phyloP scores from a whole-genome alignment of 2,113 vertebrate species.

The Eublepharis macularius region DNA sequence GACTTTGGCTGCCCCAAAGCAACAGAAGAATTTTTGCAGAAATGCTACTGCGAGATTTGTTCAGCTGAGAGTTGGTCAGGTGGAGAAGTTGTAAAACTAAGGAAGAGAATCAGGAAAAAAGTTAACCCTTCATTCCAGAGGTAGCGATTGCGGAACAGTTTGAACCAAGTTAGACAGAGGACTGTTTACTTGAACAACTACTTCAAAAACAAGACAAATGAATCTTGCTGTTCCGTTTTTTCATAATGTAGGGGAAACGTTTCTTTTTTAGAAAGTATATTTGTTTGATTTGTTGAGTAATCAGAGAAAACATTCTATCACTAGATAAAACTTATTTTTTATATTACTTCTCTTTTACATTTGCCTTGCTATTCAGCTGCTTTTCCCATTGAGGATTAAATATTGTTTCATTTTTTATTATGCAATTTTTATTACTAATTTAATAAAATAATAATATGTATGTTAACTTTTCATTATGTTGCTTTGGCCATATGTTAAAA shows the following conservation, averaged over 20 bases:
- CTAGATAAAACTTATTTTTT: constrained; percentile 53
- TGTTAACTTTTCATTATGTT: constrained; percentile 69
- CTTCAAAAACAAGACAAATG: background rate
- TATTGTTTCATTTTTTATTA: constrained; percentile 77
- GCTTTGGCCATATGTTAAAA: constrained; percentile 72
- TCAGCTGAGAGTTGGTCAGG: no score
- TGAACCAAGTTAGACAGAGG: background rate
- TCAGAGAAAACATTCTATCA: constrained; percentile 70
- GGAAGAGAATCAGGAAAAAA: no score
- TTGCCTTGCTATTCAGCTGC: constrained; percentile 69
- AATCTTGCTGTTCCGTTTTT: constrained; percentile 21
- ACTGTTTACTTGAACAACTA: background rate
- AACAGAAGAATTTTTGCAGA: no score
- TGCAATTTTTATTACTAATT: constrained; percentile 73
- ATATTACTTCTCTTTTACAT: constrained; percentile 73
- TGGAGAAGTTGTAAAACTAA: no score
- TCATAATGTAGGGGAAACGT: constrained; percentile 42
- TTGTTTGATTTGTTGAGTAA: constrained; percentile 66
- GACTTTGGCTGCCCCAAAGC: no score
- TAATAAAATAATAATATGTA: constrained; percentile 75
- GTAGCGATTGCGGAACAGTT: no score
- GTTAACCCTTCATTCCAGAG: no score
- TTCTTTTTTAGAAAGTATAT: constrained; percentile 53
- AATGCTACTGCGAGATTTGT: no score
- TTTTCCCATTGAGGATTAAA: constrained; percentile 75